Evolutionary conservation across 2,113 vertebrate genomes (phyloP), one percentile per base, ranked within the genome.

Genomic region (Ptyas mucosa): DNA sequence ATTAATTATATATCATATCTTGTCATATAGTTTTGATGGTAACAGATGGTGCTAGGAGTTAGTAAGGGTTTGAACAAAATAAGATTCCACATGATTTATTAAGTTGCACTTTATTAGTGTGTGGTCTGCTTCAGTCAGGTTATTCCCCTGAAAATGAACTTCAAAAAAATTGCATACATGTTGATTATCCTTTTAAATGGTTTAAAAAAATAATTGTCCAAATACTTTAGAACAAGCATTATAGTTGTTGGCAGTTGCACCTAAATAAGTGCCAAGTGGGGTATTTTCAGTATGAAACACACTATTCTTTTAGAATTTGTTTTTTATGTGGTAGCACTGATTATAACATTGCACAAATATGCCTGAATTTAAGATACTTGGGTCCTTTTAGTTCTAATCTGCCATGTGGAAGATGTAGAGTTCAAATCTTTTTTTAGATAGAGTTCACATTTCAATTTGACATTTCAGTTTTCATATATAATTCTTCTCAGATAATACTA

Each of bases 1-100:
- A 99, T 99, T 99, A 99, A 99, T 99, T 99, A 98, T 98, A 99
- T 99, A 98, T 98, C 98, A 98, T 98, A 98, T 98, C 98, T 98
- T 98, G 98, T 98, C 98, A 98, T 99, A 98, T 99, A 98, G 98
- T 99, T 98, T 98, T 99, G 98, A 98, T 98, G 99, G 98, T 98
- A 98, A 98, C 99, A 99, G 99, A 99, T 99, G 99, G 98, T 98
- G 97, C 98, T 98, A 98, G 97, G 98, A 98, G 98, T 98, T 98
- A 98, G 98, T 97, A 98, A 98, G 98, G 98, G 98, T 98, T 98
- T 98, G 98, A 98, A 98, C 97, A 98, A 98, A 98, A 98, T 98
- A 98, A 98, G 98, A 98, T 97, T 98, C 97, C 97, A 98, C 97
- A 98, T 99, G 98, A 99, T 99, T 99, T 99, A 99, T 99, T 99